Percentiles rank a stretch among this genome's conserved stretches.
Evolutionary conservation across 1,140 invertebrate genomes (phyloP).

Genomic region (Coptotermes formosanus): DNA sequence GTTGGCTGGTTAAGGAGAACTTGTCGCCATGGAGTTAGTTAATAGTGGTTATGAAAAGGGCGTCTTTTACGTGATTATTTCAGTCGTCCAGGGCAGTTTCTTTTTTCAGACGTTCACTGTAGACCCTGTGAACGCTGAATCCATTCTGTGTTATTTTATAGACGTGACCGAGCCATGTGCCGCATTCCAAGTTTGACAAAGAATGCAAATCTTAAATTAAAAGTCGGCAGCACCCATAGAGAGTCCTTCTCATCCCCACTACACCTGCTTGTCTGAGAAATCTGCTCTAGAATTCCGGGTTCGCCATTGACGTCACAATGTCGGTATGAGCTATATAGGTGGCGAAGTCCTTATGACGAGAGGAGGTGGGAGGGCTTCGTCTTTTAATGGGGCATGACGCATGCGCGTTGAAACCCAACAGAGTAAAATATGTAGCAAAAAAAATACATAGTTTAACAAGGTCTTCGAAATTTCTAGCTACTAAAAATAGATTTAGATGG

Average conservation of each 20-base stretch:
- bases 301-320: not conserved
- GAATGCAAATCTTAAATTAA: not conserved
- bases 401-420: not conserved
- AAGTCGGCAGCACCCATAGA: not conserved
- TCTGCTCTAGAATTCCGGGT: not conserved
- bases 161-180: too few relatives aligned
- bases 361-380: not conserved
- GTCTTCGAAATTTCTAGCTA: not conserved
- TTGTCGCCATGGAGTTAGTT: too few relatives aligned
- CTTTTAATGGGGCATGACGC: not conserved
- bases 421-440: not conserved
- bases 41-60: too few relatives aligned
- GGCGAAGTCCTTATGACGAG: too few relatives aligned
- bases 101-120: too few relatives aligned
- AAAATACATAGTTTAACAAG: not conserved
- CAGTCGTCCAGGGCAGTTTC: too few relatives aligned
- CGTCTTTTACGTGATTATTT: too few relatives aligned
- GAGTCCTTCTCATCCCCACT: not conserved
- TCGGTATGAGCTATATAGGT: not conserved
- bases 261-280: not conserved
- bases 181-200: not conserved
- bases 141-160: too few relatives aligned
- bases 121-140: too few relatives aligned
- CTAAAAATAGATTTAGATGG: not conserved
- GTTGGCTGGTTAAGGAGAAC: too few relatives aligned